A percentile compares a stretch with the other conserved stretches of the same genome.
Evolutionary conservation across 2,888 invertebrate genomes (phyloP).

Genomic region (Drosophila anomalata): DNA sequence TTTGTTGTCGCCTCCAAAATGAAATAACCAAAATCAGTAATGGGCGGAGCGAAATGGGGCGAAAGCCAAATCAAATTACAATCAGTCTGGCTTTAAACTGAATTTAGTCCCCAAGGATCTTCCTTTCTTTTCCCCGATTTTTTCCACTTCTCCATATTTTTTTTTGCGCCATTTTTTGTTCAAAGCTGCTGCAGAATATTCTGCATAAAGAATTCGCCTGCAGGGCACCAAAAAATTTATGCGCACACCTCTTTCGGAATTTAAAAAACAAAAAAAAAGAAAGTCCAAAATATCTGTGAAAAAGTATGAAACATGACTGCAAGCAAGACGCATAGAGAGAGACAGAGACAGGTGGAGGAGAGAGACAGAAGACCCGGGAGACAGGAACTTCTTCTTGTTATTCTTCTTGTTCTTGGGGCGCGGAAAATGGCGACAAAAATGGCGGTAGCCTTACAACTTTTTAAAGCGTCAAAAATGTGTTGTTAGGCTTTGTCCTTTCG

Average conservation of each 20-base stretch:
- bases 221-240: constrained; percentile 67
- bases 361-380: constrained; percentile 19
- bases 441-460: constrained; percentile 40
- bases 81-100: constrained; percentile 72
- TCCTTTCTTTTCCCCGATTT: neutral
- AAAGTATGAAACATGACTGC: constrained; percentile 46
- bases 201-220: constrained; percentile 63
- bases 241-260: constrained; percentile 71
- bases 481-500: constrained; percentile 43
- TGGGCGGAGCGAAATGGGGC: constrained; percentile 11
- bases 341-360: neutral
- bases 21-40: constrained; percentile 68
- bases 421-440: constrained; percentile 65
- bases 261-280: constrained; percentile 32
- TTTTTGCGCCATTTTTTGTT: constrained; percentile 27
- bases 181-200: constrained; percentile 38
- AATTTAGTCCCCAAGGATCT: constrained; percentile 45
- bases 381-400: constrained; percentile 30
- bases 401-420: constrained; percentile 53
- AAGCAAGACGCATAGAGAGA: neutral
- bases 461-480: constrained; percentile 67
- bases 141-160: neutral
- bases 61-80: constrained; percentile 66
- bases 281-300: constrained; percentile 17
- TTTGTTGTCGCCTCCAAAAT: constrained; percentile 70